Evolutionary conservation across 1,140 invertebrate genomes (phyloP).

Genomic region (Planococcus citri): DNA sequence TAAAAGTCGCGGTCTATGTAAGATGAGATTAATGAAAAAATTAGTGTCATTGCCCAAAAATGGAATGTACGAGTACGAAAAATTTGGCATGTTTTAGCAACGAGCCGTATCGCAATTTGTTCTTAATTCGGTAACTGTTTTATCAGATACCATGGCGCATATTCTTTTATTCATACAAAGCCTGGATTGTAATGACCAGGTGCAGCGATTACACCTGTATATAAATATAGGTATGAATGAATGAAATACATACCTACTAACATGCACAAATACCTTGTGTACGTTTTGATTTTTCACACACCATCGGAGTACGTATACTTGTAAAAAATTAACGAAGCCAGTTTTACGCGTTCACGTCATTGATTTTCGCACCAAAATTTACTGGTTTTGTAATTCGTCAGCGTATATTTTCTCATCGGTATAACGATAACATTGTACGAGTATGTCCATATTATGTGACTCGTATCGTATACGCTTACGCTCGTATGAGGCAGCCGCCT

Average conservation of each 20-base stretch:
- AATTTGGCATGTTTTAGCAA: not conserved
- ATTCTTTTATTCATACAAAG: not conserved
- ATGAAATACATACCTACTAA: too few species aligned
- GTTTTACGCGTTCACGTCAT: not conserved
- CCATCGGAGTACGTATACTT: not conserved
- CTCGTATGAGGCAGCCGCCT: too few species aligned
- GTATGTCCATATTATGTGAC: too few species aligned
- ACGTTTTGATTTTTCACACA: not conserved
- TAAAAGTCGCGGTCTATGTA: too few species aligned
- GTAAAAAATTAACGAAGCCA: not conserved
- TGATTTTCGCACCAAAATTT: not conserved
- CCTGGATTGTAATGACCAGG: not conserved
- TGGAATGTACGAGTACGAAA: not conserved
- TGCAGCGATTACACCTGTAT: not conserved
- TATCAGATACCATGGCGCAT: not conserved
- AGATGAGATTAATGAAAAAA: not conserved
- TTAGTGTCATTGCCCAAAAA: not conserved
- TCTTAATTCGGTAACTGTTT: not conserved
- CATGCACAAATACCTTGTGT: not conserved
- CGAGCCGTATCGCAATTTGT: not conserved
- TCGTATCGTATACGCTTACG: too few species aligned
- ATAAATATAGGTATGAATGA: too few species aligned
- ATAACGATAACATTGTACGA: not conserved
- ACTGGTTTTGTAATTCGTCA: not conserved
- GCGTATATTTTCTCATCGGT: constrained; percentile 2